Conservation (phyloP, 2,797 vertebrate species). For the Thamnophis elegans region DNA sequence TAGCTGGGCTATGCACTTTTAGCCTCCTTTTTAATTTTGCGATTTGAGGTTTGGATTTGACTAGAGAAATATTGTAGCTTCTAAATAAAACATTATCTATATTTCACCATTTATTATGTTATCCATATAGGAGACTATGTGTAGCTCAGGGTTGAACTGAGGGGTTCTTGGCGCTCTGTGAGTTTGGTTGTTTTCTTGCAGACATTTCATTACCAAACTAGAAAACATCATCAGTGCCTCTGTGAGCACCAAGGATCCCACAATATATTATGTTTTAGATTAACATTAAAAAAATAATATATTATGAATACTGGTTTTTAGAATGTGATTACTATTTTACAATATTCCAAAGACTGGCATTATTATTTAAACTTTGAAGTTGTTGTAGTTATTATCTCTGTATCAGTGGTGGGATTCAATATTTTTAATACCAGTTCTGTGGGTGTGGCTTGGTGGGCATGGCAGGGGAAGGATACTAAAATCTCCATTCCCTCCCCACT, state of each 20-base stretch:
- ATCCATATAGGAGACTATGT: neutral
- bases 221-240: neutral
- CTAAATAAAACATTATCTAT: neutral
- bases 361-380: neutral
- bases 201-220: neutral
- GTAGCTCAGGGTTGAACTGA: neutral
- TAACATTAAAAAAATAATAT: neutral
- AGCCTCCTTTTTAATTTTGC: neutral
- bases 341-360: neutral
- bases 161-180: neutral
- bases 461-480: too few species aligned
- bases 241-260: neutral
- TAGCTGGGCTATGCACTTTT: neutral
- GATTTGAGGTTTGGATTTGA: neutral
- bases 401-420: neutral
- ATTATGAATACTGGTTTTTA: neutral
- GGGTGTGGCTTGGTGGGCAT: too few species aligned
- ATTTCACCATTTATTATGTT: neutral
- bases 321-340: neutral
- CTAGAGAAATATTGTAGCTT: neutral
- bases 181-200: neutral
- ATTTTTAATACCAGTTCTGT: too few species aligned
- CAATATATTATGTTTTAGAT: neutral
- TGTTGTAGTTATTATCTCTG: neutral
- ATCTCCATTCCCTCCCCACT: too few species aligned